Evolutionary conservation across 1,140 invertebrate species (phyloP).

Genomic region (Marisa cornuarietis): DNA sequence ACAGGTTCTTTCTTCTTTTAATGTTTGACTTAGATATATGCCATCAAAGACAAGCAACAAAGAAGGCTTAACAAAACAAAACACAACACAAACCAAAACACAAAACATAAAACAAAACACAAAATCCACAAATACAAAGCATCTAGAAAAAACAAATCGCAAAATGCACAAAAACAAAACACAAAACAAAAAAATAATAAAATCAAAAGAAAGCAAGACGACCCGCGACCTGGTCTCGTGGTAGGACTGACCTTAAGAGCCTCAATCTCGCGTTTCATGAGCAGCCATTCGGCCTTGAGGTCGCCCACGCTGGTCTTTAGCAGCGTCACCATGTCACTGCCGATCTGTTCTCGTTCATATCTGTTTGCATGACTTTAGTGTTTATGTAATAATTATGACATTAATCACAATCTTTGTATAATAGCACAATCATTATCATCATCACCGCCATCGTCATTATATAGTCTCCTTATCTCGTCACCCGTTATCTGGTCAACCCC

Average conservation of each 20-base stretch:
- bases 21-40: too few relatives aligned
- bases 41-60: too few relatives aligned
- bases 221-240: constrained; percentile 29
- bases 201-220: constrained; percentile 1
- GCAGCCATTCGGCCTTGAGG: constrained; percentile 63
- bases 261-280: constrained; percentile 62
- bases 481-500: too few relatives aligned
- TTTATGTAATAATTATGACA: too few relatives aligned
- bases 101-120: background rate
- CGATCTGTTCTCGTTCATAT: constrained; percentile 9
- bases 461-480: too few relatives aligned
- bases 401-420: too few relatives aligned
- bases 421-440: too few relatives aligned
- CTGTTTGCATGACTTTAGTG: background rate
- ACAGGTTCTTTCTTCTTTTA: too few relatives aligned
- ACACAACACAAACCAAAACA: background rate
- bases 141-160: constrained; percentile 2
- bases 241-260: constrained; percentile 37
- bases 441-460: too few relatives aligned
- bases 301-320: constrained; percentile 51
- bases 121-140: constrained; percentile 4
- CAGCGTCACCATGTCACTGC: constrained; percentile 14
- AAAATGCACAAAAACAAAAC: constrained; percentile 17
- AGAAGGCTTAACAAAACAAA: too few relatives aligned
- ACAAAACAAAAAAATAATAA: too few relatives aligned